A percentile compares a stretch with the other conserved stretches of the same genome.
These are phyloP conservation scores for Eurytoma californica DNA, from an alignment of 2,888 invertebrate genomes.

Conservation along the genomic window DNA sequence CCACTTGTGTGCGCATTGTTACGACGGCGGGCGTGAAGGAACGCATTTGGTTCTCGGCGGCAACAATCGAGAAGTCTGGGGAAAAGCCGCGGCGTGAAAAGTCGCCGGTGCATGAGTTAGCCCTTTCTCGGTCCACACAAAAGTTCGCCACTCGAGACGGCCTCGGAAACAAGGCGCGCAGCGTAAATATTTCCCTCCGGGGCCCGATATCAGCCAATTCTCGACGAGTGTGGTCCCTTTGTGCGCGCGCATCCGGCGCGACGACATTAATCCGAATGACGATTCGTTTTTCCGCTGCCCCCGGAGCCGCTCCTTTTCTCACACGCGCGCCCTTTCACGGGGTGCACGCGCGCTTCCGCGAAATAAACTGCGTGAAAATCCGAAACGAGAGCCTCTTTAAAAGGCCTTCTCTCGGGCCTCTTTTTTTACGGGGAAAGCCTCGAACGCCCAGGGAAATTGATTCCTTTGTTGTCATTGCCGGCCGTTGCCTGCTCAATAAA, in stretches of 20 bases:
- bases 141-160: constrained; percentile 58
- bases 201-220: constrained; percentile 66
- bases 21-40: constrained; percentile 38
- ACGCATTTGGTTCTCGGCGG: constrained; percentile 43
- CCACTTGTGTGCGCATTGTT: constrained; percentile 19
- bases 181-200: constrained; percentile 63
- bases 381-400: neutral
- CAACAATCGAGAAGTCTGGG: neutral
- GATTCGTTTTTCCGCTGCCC: constrained; percentile 49
- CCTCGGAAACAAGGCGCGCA: constrained; percentile 32
- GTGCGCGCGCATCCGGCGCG: constrained; percentile 32
- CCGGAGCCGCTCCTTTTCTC: neutral
- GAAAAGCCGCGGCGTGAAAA: constrained; percentile 37
- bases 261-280: constrained; percentile 58
- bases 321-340: constrained; percentile 23
- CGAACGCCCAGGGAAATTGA: constrained; percentile 3
- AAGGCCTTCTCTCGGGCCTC: neutral
- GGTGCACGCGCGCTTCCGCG: constrained; percentile 31
- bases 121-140: constrained; percentile 58
- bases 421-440: neutral
- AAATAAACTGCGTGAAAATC: constrained; percentile 40
- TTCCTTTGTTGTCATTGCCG: constrained; percentile 6
- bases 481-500: neutral
- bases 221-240: constrained; percentile 60
- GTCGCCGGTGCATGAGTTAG: constrained; percentile 59